Conservation (phyloP, 2,797 vertebrate species). For the Pangasius krempfi region DNA sequence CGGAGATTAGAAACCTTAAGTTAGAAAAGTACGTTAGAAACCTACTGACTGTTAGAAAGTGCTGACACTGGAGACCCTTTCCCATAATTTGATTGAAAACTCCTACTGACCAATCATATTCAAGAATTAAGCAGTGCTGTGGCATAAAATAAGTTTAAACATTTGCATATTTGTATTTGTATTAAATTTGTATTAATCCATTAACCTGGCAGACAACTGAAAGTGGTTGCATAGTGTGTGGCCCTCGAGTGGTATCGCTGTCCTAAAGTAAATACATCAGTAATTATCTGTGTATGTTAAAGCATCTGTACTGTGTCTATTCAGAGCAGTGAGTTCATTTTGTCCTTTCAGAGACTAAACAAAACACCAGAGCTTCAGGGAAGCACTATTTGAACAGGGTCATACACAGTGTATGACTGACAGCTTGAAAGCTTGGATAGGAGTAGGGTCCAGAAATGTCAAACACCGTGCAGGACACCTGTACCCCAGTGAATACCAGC, state of each 20-base stretch:
- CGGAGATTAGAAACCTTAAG: background rate
- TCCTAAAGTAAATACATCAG: conserved; percentile 54
- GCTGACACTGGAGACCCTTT: background rate
- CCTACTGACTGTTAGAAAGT: background rate
- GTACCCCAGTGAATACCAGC: background rate
- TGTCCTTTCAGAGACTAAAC: conserved; percentile 56
- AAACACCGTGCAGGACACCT: background rate
- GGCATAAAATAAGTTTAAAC: conserved; percentile 9
- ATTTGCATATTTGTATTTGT: too few relatives aligned
- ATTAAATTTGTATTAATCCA: conserved; percentile 30
- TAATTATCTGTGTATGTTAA: conserved; percentile 47
- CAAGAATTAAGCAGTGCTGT: background rate
- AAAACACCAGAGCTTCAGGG: conserved; percentile 39
- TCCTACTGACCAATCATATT: background rate
- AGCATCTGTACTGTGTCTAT: conserved; percentile 56
- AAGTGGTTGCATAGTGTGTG: conserved; percentile 51
- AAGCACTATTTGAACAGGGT: conserved; percentile 13
- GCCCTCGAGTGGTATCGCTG: conserved; percentile 38
- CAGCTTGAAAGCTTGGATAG: conserved; percentile 12
- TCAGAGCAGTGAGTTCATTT: conserved; percentile 47
- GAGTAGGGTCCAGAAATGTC: background rate
- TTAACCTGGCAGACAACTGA: conserved; percentile 31
- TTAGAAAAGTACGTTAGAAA: background rate
- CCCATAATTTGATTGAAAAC: background rate
- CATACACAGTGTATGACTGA: conserved; percentile 15